These are phyloP conservation scores for Panurus biarmicus DNA, from an alignment of 2,113 vertebrate species.

Conservation along the genomic window DNA sequence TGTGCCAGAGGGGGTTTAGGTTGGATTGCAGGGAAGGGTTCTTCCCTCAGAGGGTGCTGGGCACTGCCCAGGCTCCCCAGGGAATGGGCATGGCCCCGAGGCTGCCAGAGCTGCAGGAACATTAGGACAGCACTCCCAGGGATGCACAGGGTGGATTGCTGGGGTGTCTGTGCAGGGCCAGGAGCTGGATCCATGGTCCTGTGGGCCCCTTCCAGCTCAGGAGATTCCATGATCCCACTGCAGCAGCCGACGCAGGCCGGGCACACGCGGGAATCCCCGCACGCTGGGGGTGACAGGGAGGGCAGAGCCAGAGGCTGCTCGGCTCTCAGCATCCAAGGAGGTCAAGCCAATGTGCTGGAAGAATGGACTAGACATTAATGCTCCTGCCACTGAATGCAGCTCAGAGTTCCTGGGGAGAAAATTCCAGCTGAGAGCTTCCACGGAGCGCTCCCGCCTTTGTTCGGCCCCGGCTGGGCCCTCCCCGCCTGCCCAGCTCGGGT, in stretches of 20 bases:
- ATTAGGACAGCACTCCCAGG: rapidly evolving
- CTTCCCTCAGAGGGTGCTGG: background rate
- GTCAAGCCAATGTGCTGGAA: background rate
- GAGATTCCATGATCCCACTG: background rate
- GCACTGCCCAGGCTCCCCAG: background rate
- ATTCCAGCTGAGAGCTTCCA: background rate
- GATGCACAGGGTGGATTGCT: background rate
- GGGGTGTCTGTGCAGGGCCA: background rate
- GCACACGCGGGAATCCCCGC: rapidly evolving
- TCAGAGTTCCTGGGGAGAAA: background rate
- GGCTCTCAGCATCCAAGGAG: rapidly evolving
- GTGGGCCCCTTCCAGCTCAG: background rate
- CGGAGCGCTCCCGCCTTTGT: background rate
- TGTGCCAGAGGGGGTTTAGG: rapidly evolving
- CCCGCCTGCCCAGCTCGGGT: background rate
- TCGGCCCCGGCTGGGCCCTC: background rate
- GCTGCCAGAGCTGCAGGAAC: background rate
- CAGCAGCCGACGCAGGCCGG: rapidly evolving
- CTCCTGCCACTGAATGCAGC: background rate
- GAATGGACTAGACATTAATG: background rate
- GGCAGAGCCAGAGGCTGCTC: background rate
- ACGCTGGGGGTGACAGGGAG: background rate
- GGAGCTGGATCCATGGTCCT: background rate
- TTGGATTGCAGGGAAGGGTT: rapidly evolving
- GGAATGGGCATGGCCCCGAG: background rate